These are phyloP conservation scores for Chouioia cunea DNA, from an alignment of 2,888 invertebrate genomes.

Conservation along the genomic window DNA sequence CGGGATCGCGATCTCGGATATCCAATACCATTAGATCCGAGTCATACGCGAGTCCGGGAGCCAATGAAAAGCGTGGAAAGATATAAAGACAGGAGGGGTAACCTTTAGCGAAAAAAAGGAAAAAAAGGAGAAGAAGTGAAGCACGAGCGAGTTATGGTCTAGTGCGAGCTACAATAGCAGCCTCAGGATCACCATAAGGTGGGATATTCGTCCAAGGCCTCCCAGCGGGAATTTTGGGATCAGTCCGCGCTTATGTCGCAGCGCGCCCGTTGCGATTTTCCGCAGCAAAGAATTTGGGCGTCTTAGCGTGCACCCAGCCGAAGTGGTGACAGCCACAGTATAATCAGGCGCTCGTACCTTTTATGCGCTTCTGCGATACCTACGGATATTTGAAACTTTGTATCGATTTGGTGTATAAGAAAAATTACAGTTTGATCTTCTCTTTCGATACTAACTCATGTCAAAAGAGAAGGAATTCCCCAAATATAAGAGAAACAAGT, in stretches of 20 bases:
- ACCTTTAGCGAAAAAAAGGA: slow-evolving; percentile 47
- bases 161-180: slow-evolving; percentile 57
- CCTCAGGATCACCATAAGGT: slow-evolving; percentile 68
- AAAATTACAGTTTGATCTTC: too few species aligned
- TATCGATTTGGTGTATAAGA: neutral
- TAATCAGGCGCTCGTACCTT: slow-evolving; percentile 20
- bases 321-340: neutral
- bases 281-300: slow-evolving; percentile 3
- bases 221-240: slow-evolving; percentile 58
- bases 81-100: slow-evolving; percentile 20
- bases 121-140: slow-evolving; percentile 4
- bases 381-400: neutral
- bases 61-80: slow-evolving; percentile 23
- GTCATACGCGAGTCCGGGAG: neutral
- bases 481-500: too few species aligned
- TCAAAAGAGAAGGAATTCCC: too few species aligned
- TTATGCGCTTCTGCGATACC: neutral
- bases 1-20: slow-evolving; percentile 53
- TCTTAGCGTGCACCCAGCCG: slow-evolving; percentile 8
- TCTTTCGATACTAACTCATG: too few species aligned
- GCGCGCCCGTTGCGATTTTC: slow-evolving; percentile 19
- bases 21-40: slow-evolving; percentile 61
- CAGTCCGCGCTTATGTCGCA: slow-evolving; percentile 25
- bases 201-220: slow-evolving; percentile 63
- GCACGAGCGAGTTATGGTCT: slow-evolving; percentile 62